Evolutionary conservation across 2,888 invertebrate species (phyloP).

Genomic region (Leucophenga montana): DNA sequence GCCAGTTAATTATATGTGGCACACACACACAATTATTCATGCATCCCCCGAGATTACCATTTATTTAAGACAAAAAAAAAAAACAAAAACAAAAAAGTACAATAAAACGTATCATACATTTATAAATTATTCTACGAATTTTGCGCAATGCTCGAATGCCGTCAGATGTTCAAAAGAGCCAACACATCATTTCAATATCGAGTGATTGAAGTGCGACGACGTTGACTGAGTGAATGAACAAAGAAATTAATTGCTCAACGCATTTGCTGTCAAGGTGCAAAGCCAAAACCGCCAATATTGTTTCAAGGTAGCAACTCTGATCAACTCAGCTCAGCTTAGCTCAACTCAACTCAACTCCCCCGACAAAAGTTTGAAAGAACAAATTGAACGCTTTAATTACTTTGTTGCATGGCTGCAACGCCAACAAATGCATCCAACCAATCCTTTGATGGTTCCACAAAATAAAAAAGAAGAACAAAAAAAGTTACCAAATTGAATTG

Average conservation of each 20-base stretch:
- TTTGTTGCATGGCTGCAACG: slow-evolving; percentile 35
- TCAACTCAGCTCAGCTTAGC: neutral
- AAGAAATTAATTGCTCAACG: slow-evolving; percentile 25
- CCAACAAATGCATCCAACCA: slow-evolving; percentile 35
- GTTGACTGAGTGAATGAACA: slow-evolving; percentile 5
- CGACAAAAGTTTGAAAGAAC: neutral
- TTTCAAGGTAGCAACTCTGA: no score
- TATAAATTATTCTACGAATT: slow-evolving; percentile 26
- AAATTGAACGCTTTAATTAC: slow-evolving; percentile 30
- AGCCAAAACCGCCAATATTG: slow-evolving; percentile 1
- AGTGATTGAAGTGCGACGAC: slow-evolving; percentile 17
- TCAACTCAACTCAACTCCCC: neutral
- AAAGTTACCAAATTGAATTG: slow-evolving; percentile 5
- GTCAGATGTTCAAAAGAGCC: no score
- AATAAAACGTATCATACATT: neutral
- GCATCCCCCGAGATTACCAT: slow-evolving; percentile 56
- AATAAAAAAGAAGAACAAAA: slow-evolving; percentile 24
- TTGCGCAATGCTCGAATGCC: neutral
- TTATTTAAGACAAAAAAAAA: slow-evolving; percentile 6
- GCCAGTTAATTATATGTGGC: slow-evolving; percentile 64
- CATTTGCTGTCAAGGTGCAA: slow-evolving; percentile 1
- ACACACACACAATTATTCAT: slow-evolving; percentile 63
- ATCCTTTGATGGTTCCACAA: neutral
- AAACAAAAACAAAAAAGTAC: slow-evolving; percentile 5
- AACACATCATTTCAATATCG: slow-evolving; percentile 15